Evolutionary conservation across 2,113 vertebrate genomes (phyloP), one percentile per base, ranked within the genome.

Genomic region (Cyprinus carpio): DNA sequence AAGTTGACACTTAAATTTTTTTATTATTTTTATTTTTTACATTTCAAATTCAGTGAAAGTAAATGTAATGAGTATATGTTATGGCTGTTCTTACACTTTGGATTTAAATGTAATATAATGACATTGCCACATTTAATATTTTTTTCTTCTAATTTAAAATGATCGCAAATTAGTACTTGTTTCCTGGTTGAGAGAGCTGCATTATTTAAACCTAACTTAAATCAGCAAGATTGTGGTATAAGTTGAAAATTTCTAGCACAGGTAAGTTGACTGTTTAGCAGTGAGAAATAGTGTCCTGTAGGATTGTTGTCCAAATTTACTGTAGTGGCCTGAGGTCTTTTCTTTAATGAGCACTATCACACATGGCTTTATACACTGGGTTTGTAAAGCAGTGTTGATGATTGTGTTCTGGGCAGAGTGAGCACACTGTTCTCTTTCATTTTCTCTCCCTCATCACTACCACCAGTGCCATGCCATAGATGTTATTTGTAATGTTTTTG

Each of bases 391-490:
- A 75, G 77, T 80, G 76, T 80, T 56, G 43, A 40, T 71, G 65
- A 40, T 67, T 71, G 84, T 79, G 29, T 79, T 72, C 23, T 71
- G 31, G 34, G 46, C 49, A 78, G 34, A 80, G 64, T 56, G n/a
- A 43, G 25, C 84, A 43, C 76, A 71, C 75, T 71, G 64, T 27
- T 79, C 71, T 84, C 67, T 54, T 15, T 82, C 56, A 29, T 49
- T 84, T 58, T n/a, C 62, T 84, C 75, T 27, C 12, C 54, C 56
- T 23, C 83, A 18, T 37, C 8, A 4, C 54, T 54, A 64, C 58
- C 87, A 40, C 13, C 71, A 54, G 87, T 88, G 87, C 87, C 84
- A 85, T 83, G 67, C 34, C 75, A 60, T 87, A 76, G 74, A 67
- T 54, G 86, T 87, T 80, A 43, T 75, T 84, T 56, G 84, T 89